Evolutionary conservation across 2,888 invertebrate genomes (phyloP).

Genomic region (Eumacrocentrus americanus): DNA sequence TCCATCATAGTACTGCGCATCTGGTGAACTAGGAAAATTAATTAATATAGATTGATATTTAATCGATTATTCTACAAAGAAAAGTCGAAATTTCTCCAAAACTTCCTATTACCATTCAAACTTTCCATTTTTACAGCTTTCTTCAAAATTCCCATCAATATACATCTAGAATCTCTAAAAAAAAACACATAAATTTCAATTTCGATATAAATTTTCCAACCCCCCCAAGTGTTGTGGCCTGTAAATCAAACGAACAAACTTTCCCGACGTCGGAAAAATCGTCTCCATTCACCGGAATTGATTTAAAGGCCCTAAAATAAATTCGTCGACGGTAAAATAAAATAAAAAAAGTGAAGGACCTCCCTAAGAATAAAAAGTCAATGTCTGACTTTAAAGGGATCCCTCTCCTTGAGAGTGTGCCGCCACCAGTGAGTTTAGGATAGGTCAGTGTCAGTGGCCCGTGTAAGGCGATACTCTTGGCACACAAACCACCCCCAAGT

Average conservation of each 20-base stretch:
- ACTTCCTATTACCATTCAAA: background rate
- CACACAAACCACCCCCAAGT: background rate
- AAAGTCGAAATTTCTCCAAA: background rate
- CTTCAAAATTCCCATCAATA: background rate
- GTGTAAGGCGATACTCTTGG: constrained; percentile 3
- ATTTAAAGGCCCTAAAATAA: background rate
- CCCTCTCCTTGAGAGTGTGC: background rate
- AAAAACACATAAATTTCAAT: background rate
- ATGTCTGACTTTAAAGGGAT: background rate
- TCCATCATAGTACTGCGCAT: too few relatives aligned
- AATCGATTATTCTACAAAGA: too few relatives aligned
- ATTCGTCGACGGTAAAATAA: background rate
- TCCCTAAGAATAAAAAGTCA: background rate
- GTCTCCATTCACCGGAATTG: background rate
- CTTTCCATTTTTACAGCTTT: background rate
- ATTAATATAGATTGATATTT: too few relatives aligned
- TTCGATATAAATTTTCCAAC: background rate
- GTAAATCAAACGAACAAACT: background rate
- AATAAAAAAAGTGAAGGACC: background rate
- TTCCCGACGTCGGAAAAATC: background rate
- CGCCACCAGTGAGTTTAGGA: background rate
- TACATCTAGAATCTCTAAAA: background rate
- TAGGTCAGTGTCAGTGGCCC: constrained; percentile 23
- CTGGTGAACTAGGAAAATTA: too few relatives aligned
- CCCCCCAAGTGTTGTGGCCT: background rate